Base-by-base conservation (phyloP, 2,113 vertebrate species). In the Perca fluviatilis region DNA sequence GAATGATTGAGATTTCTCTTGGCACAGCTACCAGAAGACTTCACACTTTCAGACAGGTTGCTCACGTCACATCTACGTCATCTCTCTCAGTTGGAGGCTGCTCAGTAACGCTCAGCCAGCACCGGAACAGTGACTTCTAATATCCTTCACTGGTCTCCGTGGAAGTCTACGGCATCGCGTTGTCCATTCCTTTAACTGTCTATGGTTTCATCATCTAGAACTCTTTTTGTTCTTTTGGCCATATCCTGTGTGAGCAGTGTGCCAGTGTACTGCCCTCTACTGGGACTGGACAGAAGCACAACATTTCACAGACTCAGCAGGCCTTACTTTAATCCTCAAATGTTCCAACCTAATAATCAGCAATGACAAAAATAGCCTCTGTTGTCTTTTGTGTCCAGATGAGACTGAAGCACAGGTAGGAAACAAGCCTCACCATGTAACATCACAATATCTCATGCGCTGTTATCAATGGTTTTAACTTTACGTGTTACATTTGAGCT, bases 261-360 rank as follows among this genome's bases (percentile, higher is more conserved):
- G 23, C 30, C 0, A 0, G 13, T 60, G 56, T 43, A 11, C 64
- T 49, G 82, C 79, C 88, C 82, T 88, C 90, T 85, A 21, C 53
- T 74, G 86, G 74, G 3, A 27, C 3, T n/a, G 14, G 11, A 49
- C 14, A 43, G 36, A n/a, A 76, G 15, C 5, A 12, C 12, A 70
- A 2, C 15, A 23, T 74, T 3, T 12, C 43, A 68, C 62, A 67
- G 13, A 10, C 66, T 54, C 65, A 77, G 57, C 21, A 62, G 71
- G 63, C 76, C 60, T 70, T 30, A 30, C 9, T 74, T 79, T 40
- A 43, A 76, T 78, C 65, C 36, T 27, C 3, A 8, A 66, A 60
- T 62, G 15, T 68, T 77, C 66, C 66, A 57, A 53, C 36, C 54
- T 77, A 69, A 70, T 72, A 68, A 66, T 78, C 67, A 74, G 46